Base-by-base conservation (phyloP, 37 sponge, comb jelly and placozoan genomes). In the Amphimedon queenslandica region DNA sequence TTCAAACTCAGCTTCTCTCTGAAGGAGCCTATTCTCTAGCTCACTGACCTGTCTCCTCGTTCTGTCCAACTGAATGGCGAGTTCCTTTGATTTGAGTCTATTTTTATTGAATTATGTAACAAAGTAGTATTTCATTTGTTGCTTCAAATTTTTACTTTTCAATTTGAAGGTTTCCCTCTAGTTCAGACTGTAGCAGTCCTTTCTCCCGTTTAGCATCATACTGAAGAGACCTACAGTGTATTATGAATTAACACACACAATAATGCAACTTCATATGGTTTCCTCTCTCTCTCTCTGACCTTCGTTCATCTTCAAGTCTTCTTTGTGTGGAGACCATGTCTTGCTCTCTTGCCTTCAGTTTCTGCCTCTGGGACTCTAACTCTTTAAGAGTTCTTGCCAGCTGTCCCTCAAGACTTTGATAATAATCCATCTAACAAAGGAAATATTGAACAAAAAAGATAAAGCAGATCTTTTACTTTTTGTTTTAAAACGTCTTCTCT, bases 1-100 rank as follows among this genome's bases (percentile, higher is more conserved):
- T 4, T 78, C 77, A 75, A 84, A 92, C 74, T 92, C 93, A 6
- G 65, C 71, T 31, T 87, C 86, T 64, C 63, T 58, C 0, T 72
- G 32, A 13, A 31, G 37, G 33, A 66, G 64, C 6, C 71, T 66
- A 1, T 32, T 42, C 37, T 88, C 86, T 34, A 70, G 23, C 25
- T 89, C 86, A 57, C 58, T 34, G 21, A 88, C 80, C 70, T 83
- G 89, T 70, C 66, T 83, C 29, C 56, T 78, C 13, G 82, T 58
- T 25, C 69, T 72, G 13, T 74, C 72, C 0, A 83, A 64, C 27
- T 83, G 79, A 20, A 28, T n/a, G 11, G 78, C 70, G 5, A 88
- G 66, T 40, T 88, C 89, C 24, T 16, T 40, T 51, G 79, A 74
- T 38, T 40, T 72, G 30, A 74, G 37, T 57, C 80, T 84, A 30